Evolutionary conservation across 2,888 invertebrate species (phyloP), one percentile per base, ranked within the genome.

Genomic region (Drosophila crucigera): DNA sequence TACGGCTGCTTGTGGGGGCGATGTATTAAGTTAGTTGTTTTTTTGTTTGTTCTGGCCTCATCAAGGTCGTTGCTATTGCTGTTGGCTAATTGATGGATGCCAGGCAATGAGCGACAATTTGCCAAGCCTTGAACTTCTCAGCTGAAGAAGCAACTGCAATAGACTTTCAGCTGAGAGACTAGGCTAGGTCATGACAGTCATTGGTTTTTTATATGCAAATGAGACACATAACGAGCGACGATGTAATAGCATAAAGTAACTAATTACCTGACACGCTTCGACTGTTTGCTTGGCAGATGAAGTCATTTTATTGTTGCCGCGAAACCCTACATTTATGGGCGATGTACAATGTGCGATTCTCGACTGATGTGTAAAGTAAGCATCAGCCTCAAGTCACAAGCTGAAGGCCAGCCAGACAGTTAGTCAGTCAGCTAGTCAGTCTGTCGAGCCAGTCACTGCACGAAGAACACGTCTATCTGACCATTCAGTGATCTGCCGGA

Each of bases 221-320:
- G 65, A 80, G 81, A 39, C 59, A 66, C 69, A 64, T 80, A 65
- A 54, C 56, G 60, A 60, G 76, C 53, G 28, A 47, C 67, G 78
- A 49, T 84, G 84, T 89, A 84, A 83, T 73, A 73, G 11, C 55
- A 11, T 4, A 55, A 2, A 33, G 35, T 59, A 71, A 74, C 84
- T 90, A 90, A 85, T 90, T 85, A 85, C 78, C 72, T 76, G 90
- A 90, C 83, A 85, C 84, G 84, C 84, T 85, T 85, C 84, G 85
- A n/a, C 82, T 84, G 69, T 72, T 84, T 50, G 60, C 66, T 60
- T 62, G 64, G 75, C 78, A 84, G 84, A 84, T 84, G 89, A 84
- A 84, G 84, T 89, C 89, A 84, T 83, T 78, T 74, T 19, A 22
- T 43, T 31, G 30, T 37, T 33, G 53, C 47, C 61, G 50, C 56